Base-by-base conservation (phyloP, 2,888 invertebrate genomes). In the Stegophylla sp. region DNA sequence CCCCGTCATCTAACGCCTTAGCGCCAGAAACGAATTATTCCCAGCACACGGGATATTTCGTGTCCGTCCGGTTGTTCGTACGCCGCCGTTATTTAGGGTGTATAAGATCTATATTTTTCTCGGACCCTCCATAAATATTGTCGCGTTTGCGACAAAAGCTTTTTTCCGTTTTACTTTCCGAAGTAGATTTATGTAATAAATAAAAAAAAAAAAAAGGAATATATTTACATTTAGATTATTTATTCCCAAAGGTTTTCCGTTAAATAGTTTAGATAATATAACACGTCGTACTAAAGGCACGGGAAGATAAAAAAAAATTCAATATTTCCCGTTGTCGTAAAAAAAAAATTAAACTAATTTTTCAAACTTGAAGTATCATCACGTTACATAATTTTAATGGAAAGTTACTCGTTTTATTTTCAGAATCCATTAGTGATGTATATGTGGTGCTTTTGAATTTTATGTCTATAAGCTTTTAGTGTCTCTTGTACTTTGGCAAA, bases 41-140 rank as follows among this genome's bases (percentile, higher is more conserved):
- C 20, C 48, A 51, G 69, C 34, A 45, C 59, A 61, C 67, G 79
- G 59, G 48, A 79, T 79, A 69, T n/a, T n/a, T 71, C 34, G 69
- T 69, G 67, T 69, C 61, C 61, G 79, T 79, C 67, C 79, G 61
- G 79, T 69, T 71, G 79, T 69, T 71, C 15, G 41, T 61, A 79
- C 28, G 61, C 61, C 28, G 61, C 61, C 51, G 34, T 79, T 79
- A 69, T 79, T 79, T 79, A 79, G 79, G 79, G 79, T 61, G 79
- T 79, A 48, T 51, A 77, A 79, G 79, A 79, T 79, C 79, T 79
- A 79, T 79, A 79, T 79, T 79, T 69, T 79, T 69, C 34, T 79
- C 79, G 79, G 79, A 79, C 79, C 79, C 79, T 79, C 79, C 28
- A 79, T 79, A 79, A 79, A 79, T 79, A 79, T 61, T 71, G 69